Percentiles rank a stretch among this genome's conserved stretches.
Evolutionary conservation across 2,797 vertebrate genomes (phyloP).

Genomic region (Petrocephalus sullivani): DNA sequence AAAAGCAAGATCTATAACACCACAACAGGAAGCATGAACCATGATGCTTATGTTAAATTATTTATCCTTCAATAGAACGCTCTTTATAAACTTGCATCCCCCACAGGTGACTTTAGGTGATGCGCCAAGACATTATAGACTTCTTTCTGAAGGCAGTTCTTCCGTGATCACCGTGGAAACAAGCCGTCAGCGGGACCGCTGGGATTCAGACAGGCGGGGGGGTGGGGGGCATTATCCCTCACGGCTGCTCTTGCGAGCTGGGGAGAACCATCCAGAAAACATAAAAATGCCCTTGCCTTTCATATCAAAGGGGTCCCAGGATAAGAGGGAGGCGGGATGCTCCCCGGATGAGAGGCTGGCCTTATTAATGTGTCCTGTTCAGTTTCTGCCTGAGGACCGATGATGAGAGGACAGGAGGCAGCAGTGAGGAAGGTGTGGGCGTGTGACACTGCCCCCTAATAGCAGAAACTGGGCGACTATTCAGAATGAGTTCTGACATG

Average conservation of each 20-base stretch:
- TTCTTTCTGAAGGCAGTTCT: background rate
- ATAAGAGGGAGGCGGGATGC: background rate
- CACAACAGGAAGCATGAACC: background rate
- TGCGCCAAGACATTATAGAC: background rate
- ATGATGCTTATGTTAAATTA: background rate
- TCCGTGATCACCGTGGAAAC: conserved; percentile 7
- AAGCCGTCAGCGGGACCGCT: background rate
- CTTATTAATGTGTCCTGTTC: conserved; percentile 4
- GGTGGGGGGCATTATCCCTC: background rate
- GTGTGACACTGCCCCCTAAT: background rate
- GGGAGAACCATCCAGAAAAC: background rate
- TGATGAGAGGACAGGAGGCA: background rate
- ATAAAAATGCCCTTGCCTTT: background rate
- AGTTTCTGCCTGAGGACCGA: conserved; percentile 2
- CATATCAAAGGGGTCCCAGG: background rate
- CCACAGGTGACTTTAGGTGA: background rate
- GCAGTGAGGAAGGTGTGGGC: background rate
- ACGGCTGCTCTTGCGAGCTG: background rate
- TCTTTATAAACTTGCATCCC: background rate
- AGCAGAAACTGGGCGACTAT: background rate
- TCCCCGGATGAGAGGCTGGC: background rate
- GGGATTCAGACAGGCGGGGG: background rate
- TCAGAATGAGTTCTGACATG: background rate
- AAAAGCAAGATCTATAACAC: conserved; percentile 6
- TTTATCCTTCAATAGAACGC: background rate